These are phyloP conservation scores for Ophioninae sp. DNA, from an alignment of 2,888 invertebrate species.

Conservation along the genomic window DNA sequence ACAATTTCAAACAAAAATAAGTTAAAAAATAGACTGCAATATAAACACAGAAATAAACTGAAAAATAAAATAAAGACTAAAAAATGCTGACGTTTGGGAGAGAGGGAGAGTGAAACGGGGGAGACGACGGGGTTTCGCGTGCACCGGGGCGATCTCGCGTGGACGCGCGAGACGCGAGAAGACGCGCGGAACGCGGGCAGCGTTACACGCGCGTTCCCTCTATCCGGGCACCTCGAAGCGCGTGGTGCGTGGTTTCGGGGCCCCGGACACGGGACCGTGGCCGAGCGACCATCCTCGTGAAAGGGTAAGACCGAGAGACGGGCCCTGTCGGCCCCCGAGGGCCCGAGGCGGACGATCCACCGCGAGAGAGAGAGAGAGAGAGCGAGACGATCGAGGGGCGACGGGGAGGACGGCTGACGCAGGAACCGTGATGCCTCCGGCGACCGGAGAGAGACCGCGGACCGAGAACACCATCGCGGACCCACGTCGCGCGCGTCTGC, in stretches of 20 bases:
- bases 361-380: constrained; percentile 41
- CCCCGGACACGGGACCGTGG: constrained; percentile 26
- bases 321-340: constrained; percentile 60
- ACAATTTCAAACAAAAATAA: no score
- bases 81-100: no score
- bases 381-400: constrained; percentile 60
- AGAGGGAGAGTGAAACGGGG: no score
- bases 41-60: no score
- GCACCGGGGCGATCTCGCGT: constrained; percentile 35
- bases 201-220: constrained; percentile 32
- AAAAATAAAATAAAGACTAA: no score
- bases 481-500: constrained; percentile 68
- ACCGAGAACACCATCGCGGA: constrained; percentile 56
- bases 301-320: constrained; percentile 41
- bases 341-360: constrained; percentile 45
- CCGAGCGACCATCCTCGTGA: constrained; percentile 34
- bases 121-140: constrained; percentile 40
- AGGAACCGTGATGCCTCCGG: constrained; percentile 77
- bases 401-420: constrained; percentile 80
- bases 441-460: constrained; percentile 59
- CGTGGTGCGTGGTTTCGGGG: constrained; percentile 34
- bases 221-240: constrained; percentile 12
- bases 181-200: constrained; percentile 52
- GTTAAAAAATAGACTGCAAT: no score
- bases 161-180: constrained; percentile 48